These are phyloP conservation scores for Furcifer pardalis DNA, from an alignment of 2,797 vertebrate genomes.

Conservation along the genomic window DNA sequence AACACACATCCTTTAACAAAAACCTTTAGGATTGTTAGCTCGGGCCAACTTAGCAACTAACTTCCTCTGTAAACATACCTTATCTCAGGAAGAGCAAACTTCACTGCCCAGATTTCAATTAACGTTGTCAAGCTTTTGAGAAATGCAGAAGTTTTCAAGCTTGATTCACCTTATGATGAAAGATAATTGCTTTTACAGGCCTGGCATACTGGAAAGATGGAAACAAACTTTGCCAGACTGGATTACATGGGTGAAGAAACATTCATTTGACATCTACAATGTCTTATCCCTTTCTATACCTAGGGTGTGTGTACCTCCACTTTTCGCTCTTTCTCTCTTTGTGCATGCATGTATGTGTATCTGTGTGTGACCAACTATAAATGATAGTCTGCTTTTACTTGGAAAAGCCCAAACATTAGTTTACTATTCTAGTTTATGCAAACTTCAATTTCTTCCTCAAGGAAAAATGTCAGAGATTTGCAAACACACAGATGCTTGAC, in stretches of 20 bases:
- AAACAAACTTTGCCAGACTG: slow-evolving; percentile 53
- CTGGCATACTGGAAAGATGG: slow-evolving; percentile 48
- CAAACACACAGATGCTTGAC: slow-evolving; percentile 73
- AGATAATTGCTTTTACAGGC: slow-evolving; percentile 62
- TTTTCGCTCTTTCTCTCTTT: slow-evolving; percentile 40
- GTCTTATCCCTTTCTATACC: slow-evolving; percentile 56
- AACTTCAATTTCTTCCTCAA: slow-evolving; percentile 72
- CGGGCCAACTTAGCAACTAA: slow-evolving; percentile 68
- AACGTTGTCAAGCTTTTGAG: slow-evolving; percentile 64
- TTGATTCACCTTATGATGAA: slow-evolving; percentile 62
- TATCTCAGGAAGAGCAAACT: slow-evolving; percentile 66
- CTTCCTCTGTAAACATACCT: slow-evolving; percentile 64
- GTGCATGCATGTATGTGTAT: neutral
- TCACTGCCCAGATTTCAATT: slow-evolving; percentile 64
- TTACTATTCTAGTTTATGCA: slow-evolving; percentile 74
- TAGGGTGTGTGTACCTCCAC: neutral
- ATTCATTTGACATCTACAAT: slow-evolving; percentile 55
- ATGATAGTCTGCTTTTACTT: slow-evolving; percentile 65
- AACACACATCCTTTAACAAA: slow-evolving; percentile 72
- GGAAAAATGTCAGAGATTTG: slow-evolving; percentile 70
- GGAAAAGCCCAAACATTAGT: slow-evolving; percentile 71
- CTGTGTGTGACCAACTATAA: slow-evolving; percentile 49
- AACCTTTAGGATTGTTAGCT: slow-evolving; percentile 69
- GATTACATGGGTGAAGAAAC: slow-evolving; percentile 62
- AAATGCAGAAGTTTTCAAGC: slow-evolving; percentile 51